A percentile compares a stretch with the other conserved stretches of the same genome.
phyloP scores from a whole-genome alignment of 1,140 invertebrate genomes.

The Drosophila athabasca region DNA sequence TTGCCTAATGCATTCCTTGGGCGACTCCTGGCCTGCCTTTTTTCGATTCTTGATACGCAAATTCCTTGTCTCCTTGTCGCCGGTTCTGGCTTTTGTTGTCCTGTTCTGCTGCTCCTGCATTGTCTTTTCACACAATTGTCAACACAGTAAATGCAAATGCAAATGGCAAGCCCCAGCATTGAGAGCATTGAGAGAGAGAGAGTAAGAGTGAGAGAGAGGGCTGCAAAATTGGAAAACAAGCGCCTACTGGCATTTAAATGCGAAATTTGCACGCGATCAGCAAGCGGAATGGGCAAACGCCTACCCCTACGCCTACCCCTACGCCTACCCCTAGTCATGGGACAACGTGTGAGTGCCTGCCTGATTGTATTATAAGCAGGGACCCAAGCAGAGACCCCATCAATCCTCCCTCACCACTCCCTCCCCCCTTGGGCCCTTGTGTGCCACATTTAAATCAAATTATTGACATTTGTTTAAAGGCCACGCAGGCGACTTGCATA shows the following conservation, averaged over 20 bases:
- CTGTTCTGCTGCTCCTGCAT: slow-evolving; percentile 47
- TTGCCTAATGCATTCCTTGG: slow-evolving; percentile 63
- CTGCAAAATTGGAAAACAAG: slow-evolving; percentile 62
- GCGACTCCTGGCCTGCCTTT: slow-evolving; percentile 35
- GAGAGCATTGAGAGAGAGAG: background rate
- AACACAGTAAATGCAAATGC: slow-evolving; percentile 65
- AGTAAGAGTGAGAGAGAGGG: background rate
- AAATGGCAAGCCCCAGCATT: slow-evolving; percentile 34
- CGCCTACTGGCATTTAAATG: slow-evolving; percentile 79
- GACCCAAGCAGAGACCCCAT: slow-evolving; percentile 5
- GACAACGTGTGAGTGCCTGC: slow-evolving; percentile 14
- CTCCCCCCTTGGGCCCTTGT: slow-evolving; percentile 17
- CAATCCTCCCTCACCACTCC: slow-evolving; percentile 1
- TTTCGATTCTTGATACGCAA: slow-evolving; percentile 69
- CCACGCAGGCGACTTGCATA: slow-evolving; percentile 66
- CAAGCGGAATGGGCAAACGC: slow-evolving; percentile 48
- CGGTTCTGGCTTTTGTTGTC: slow-evolving; percentile 11
- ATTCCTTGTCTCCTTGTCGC: slow-evolving; percentile 40
- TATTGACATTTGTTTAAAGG: slow-evolving; percentile 81
- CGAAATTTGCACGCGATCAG: slow-evolving; percentile 78
- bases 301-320: no score
- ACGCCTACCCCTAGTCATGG: no score
- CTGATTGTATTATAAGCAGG: slow-evolving; percentile 64
- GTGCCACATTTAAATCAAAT: slow-evolving; percentile 81
- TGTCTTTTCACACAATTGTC: slow-evolving; percentile 76